Conservation (phyloP, 2,113 vertebrate species). For the Mohoua ochrocephala region DNA sequence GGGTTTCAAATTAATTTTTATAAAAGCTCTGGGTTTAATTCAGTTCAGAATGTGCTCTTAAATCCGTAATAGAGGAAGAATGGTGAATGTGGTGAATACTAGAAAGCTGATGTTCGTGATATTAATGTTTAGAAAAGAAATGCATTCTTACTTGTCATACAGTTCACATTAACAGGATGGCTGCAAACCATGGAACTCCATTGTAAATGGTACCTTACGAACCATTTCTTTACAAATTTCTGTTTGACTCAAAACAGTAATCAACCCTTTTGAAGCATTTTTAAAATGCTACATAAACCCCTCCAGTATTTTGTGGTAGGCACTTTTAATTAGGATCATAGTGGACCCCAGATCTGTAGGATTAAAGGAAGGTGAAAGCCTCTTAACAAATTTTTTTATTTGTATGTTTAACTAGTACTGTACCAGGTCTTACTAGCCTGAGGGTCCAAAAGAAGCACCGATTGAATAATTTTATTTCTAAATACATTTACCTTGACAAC, state of each 20-base stretch:
- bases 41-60: constrained; percentile 3
- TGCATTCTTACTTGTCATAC: neutral
- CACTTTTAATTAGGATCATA: neutral
- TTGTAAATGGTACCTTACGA: neutral
- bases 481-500: neutral
- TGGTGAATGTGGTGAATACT: neutral
- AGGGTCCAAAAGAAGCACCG: neutral
- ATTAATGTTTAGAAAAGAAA: constrained; percentile 8
- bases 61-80: neutral
- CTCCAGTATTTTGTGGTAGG: neutral
- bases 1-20: constrained; percentile 22
- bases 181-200: neutral
- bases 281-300: neutral
- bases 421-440: neutral
- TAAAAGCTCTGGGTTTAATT: constrained; percentile 21
- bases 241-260: neutral
- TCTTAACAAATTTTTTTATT: neutral
- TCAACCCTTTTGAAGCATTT: neutral
- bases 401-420: neutral
- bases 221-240: neutral
- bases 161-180: neutral
- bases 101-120: neutral
- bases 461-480: neutral
- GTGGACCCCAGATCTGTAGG: neutral
- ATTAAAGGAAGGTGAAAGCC: neutral